A percentile compares a stretch with the other conserved stretches of the same genome.
These are phyloP conservation scores for Andrena bicolor DNA, from an alignment of 2,888 invertebrate genomes.

Conservation along the genomic window DNA sequence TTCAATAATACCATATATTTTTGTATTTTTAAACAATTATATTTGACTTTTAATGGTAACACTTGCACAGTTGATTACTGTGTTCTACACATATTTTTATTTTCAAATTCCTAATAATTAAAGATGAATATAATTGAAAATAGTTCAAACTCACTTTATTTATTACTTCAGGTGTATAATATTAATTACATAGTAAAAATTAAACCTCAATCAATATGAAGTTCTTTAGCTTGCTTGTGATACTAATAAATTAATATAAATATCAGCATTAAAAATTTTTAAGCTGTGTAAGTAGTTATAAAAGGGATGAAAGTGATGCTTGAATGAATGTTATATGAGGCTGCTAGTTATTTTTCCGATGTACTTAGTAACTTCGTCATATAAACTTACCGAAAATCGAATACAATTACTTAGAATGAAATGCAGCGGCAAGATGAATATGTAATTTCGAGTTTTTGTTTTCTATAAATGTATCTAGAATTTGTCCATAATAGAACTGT, in stretches of 20 bases:
- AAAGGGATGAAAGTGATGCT: background rate
- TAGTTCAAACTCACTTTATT: no score
- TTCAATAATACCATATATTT: background rate
- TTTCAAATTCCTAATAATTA: no score
- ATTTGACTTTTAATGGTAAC: background rate
- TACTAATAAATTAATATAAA: slow-evolving; percentile 4
- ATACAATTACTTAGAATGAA: background rate
- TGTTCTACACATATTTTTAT: no score
- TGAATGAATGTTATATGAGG: background rate
- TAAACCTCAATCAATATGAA: background rate
- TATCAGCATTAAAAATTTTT: background rate
- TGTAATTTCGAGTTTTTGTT: slow-evolving; percentile 5
- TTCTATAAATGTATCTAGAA: slow-evolving; percentile 21
- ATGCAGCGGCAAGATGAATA: background rate
- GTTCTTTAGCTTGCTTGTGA: background rate
- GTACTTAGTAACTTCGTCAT: background rate
- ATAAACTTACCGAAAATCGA: background rate
- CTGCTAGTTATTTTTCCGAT: slow-evolving; percentile 11
- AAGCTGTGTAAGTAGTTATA: background rate
- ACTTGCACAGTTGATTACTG: no score
- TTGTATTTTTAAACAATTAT: background rate
- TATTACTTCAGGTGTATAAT: no score
- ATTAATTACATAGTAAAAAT: no score
- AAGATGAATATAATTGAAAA: no score
- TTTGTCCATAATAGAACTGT: slow-evolving; percentile 32